phyloP scores from a whole-genome alignment of 2,113 vertebrate genomes.

The Nothocercus julius region DNA sequence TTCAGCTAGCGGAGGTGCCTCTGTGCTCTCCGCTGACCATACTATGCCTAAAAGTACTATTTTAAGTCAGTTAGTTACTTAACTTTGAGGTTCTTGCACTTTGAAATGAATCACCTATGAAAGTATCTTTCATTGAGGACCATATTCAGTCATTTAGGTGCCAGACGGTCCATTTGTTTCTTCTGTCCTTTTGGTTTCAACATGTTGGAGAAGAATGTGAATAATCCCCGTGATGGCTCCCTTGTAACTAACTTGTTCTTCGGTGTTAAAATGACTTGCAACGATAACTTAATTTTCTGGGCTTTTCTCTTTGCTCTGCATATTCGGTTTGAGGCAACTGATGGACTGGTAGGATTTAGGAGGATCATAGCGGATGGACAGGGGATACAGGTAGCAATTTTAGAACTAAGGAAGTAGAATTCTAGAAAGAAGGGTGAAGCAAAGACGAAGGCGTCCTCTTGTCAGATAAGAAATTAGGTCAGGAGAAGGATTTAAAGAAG shows the following conservation, averaged over 20 bases:
- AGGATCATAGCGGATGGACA: not conserved
- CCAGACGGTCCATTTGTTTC: not conserved
- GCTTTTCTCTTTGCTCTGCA: not conserved
- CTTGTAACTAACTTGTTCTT: not conserved
- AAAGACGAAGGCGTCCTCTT: not conserved
- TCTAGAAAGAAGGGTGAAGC: not conserved
- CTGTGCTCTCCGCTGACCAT: not conserved
- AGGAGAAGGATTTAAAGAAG: not conserved
- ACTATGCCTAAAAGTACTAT: not conserved
- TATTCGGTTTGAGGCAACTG: not conserved
- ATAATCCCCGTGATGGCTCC: not conserved
- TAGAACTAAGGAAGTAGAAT: not conserved
- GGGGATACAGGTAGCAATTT: not conserved
- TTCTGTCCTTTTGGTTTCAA: not conserved
- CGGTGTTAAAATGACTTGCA: not conserved
- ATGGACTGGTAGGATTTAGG: not conserved
- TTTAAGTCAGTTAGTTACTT: not conserved
- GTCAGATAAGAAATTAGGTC: not conserved
- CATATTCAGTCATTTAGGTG: not conserved
- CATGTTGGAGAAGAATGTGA: not conserved
- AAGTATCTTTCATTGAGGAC: not conserved
- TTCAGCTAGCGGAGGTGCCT: fast-evolving
- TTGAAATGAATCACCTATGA: not conserved
- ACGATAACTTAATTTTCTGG: not conserved
- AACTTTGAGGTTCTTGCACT: not conserved